phyloP scores from a whole-genome alignment of 2,113 vertebrate genomes.

The Cyanocitta stelleri region DNA sequence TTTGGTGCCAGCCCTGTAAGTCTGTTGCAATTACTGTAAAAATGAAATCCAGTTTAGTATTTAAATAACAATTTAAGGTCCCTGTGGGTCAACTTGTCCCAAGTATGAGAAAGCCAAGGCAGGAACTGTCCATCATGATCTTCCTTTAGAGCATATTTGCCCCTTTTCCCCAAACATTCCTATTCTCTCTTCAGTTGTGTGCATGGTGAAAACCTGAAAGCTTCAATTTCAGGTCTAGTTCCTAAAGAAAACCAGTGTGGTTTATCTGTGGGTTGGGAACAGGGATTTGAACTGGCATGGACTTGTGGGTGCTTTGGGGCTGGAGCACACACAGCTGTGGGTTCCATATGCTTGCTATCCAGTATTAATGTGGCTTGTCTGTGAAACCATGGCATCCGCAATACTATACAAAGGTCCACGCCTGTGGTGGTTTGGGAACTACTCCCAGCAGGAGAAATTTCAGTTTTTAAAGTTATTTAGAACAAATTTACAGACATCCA shows the following conservation, averaged over 20 bases:
- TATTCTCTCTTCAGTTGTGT: constrained; percentile 11
- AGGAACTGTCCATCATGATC: not conserved
- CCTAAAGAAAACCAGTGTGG: constrained; percentile 70
- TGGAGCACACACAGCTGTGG: constrained; percentile 69
- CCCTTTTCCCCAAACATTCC: not conserved
- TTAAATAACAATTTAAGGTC: not conserved
- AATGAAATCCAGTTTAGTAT: not conserved
- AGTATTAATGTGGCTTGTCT: constrained; percentile 75
- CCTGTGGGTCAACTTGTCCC: not conserved
- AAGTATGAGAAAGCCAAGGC: not conserved
- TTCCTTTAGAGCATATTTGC: not conserved
- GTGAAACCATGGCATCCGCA: constrained; percentile 74
- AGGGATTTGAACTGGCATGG: constrained; percentile 68
- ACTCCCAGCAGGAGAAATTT: constrained; percentile 48
- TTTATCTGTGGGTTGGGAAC: constrained; percentile 69
- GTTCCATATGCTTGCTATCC: constrained; percentile 73
- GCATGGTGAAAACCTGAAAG: constrained; percentile 51
- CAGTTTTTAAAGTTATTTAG: constrained; percentile 33
- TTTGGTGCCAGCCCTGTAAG: not conserved
- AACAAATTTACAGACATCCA: constrained; percentile 3
- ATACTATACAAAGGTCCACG: constrained; percentile 59
- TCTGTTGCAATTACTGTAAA: not conserved
- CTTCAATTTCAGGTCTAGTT: constrained; percentile 66
- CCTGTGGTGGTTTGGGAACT: constrained; percentile 65
- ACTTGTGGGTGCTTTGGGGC: constrained; percentile 70